Evolutionary conservation across 2,113 vertebrate genomes (phyloP), one percentile per base, ranked within the genome.

Genomic region (Toxotes jaculatrix): DNA sequence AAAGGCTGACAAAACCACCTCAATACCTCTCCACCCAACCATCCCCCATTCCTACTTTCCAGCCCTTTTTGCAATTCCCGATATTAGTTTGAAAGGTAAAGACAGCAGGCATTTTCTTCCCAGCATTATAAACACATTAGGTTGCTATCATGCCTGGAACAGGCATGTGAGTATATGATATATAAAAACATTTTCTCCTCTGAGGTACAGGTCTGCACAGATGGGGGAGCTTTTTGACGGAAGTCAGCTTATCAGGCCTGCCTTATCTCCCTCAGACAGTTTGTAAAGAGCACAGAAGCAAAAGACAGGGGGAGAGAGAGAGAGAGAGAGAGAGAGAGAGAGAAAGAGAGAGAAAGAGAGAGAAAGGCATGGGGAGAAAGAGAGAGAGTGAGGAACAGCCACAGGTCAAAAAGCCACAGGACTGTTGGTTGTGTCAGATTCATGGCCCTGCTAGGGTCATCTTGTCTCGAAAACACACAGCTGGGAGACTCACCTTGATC

Each of bases 201-300:
- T 75, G 72, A 92, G 92, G 87, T 86, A 84, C 79, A 76, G 91
- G 87, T 90, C 91, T 83, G 82, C 76, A 88, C 84, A 87, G 89
- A 91, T 83, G 86, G 73, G 74, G 81, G 75, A 83, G 62, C 74
- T 78, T 85, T 89, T 89, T 89, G 86, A 93, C 72, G 57, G 78
- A 90, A 88, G 87, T 85, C 83, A 79, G 85, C 89, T 93, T 94
- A 95, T 95, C 94, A 87, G 83, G 43, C n/a, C 75, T 76, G 77
- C 88, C 90, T 95, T 95, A 95, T 95, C 94, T 91, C 81, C 59
- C 74, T 87, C 84, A 89, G 91, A 94, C 93, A 92, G 94, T 92
- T 92, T 91, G 89, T 85, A 93, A 88, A 93, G 65, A 72, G 88
- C 78, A 84, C 66, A 92, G 84, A 84, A 73, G 66, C 53, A 64